phyloP scores from a whole-genome alignment of 1,140 invertebrate genomes.

The Tetramorium parvispinum region DNA sequence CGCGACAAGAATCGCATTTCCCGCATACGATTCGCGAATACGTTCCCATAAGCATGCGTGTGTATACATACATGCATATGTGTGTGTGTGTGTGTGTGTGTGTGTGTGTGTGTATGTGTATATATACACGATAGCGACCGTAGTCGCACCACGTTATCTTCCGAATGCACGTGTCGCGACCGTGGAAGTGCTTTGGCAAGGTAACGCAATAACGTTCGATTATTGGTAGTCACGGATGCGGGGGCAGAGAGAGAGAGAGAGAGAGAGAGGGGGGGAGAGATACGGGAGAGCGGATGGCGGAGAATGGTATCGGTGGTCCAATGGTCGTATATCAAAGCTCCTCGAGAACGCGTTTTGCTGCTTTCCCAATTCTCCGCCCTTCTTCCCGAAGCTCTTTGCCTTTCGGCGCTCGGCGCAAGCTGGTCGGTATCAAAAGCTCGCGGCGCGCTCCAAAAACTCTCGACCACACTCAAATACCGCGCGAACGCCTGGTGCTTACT shows the following conservation, averaged over 20 bases:
- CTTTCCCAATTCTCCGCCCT: constrained; percentile 45
- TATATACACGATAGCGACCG: not conserved
- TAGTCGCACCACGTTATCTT: constrained; percentile 28
- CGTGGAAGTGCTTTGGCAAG: constrained; percentile 42
- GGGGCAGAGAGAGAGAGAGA: not conserved
- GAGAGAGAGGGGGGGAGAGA: not conserved
- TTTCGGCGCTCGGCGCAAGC: constrained; percentile 19
- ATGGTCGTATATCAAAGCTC: constrained; percentile 82
- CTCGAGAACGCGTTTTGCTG: constrained; percentile 33
- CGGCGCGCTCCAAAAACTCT: not conserved
- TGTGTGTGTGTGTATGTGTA: not conserved
- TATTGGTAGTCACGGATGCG: constrained; percentile 81
- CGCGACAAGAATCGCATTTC: constrained; percentile 48
- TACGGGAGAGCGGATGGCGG: not conserved
- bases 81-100: too few species aligned
- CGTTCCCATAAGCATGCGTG: not conserved
- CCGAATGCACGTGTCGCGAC: constrained; percentile 65
- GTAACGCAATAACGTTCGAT: constrained; percentile 84
- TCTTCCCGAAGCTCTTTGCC: constrained; percentile 40
- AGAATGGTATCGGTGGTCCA: constrained; percentile 18
- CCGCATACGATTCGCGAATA: constrained; percentile 27
- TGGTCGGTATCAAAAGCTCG: constrained; percentile 51
- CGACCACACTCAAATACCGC: constrained; percentile 34
- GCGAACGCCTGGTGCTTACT: not conserved
- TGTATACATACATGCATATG: too few species aligned